Conservation (phyloP, 2,113 vertebrate species). For the Bubo blakistoni region DNA sequence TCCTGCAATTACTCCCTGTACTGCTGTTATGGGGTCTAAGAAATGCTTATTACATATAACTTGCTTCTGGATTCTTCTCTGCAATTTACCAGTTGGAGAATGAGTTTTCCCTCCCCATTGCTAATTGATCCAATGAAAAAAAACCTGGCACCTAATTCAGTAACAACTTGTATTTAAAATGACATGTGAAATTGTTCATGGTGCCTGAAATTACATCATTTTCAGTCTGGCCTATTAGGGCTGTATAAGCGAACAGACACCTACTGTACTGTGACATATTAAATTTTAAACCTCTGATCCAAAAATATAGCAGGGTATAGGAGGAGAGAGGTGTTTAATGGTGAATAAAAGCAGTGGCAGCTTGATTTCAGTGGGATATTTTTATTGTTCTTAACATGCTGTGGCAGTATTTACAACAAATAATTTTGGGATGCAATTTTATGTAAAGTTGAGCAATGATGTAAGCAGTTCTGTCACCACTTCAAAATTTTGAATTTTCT, state of each 20-base stretch:
- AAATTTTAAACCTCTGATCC: conserved; percentile 41
- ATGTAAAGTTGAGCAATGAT: background rate
- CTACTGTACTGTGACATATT: conserved; percentile 24
- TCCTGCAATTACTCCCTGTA: conserved; percentile 52
- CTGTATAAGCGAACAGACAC: conserved; percentile 20
- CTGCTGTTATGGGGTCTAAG: conserved; percentile 2
- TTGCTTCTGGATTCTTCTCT: conserved; percentile 50
- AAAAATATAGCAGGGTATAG: background rate
- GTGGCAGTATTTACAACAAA: background rate
- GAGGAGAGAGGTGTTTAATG: background rate
- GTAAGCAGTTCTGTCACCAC: background rate
- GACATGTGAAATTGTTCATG: conserved; percentile 35
- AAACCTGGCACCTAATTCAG: conserved; percentile 47
- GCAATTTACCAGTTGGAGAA: conserved; percentile 59
- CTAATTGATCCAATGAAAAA: conserved; percentile 60
- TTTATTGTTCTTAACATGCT: background rate
- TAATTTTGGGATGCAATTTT: background rate
- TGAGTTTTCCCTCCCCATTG: conserved; percentile 39
- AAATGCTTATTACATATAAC: conserved; percentile 25
- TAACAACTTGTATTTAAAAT: conserved; percentile 54
- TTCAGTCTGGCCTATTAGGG: conserved; percentile 40
- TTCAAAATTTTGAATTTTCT: background rate
- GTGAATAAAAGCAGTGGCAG: background rate
- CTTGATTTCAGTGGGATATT: background rate
- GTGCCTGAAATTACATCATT: conserved; percentile 49